Percentiles rank a stretch among this genome's conserved stretches.
Evolutionary conservation across 2,888 invertebrate genomes (phyloP).

Genomic region (Zaprionus lineosus): DNA sequence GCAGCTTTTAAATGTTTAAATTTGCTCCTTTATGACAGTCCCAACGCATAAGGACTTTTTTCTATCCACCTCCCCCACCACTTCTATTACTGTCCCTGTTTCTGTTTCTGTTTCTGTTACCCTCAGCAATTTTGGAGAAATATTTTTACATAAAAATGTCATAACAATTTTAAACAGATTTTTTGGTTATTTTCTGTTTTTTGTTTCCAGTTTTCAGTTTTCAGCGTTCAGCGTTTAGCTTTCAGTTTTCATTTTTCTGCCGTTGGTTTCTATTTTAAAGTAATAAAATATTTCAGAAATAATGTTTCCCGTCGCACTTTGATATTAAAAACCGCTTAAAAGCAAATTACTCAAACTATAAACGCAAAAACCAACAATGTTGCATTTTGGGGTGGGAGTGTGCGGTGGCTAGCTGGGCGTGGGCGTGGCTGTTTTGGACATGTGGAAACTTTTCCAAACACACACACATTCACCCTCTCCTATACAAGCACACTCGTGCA

Average conservation of each 20-base stretch:
- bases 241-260: too few relatives aligned
- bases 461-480: conserved; percentile 10
- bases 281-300: conserved; percentile 51
- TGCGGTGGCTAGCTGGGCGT: too few relatives aligned
- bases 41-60: conserved; percentile 30
- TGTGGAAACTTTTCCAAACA: conserved; percentile 9
- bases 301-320: conserved; percentile 50
- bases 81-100: too few relatives aligned
- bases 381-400: conserved; percentile 4
- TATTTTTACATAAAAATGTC: conserved; percentile 70
- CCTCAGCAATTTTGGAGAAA: conserved; percentile 33
- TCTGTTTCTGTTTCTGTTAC: conserved; percentile 19
- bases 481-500: conserved; percentile 1
- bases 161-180: conserved; percentile 75
- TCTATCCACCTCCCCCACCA: too few relatives aligned
- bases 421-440: conserved; percentile 30
- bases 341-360: conserved; percentile 63
- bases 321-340: conserved; percentile 69
- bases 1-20: conserved; percentile 69
- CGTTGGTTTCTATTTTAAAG: conserved; percentile 6
- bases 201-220: conserved; percentile 3
- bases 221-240: background rate
- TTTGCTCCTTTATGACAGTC: conserved; percentile 53
- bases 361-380: conserved; percentile 50
- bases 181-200: conserved; percentile 44